Base-by-base conservation (phyloP, 2,113 vertebrate genomes). In the Odontesthes bonariensis region DNA sequence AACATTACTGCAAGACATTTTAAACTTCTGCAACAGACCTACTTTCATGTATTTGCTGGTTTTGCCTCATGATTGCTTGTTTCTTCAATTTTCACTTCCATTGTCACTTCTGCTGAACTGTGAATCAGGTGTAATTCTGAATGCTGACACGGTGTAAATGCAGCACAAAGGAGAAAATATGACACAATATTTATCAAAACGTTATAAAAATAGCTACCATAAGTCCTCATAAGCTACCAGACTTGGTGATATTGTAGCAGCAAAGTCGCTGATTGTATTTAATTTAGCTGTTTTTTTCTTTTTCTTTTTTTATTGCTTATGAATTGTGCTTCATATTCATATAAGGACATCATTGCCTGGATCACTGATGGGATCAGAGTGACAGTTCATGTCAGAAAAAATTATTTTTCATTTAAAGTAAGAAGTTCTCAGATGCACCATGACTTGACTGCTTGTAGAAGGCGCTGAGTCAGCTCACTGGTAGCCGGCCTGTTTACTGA, bases 401-500 rank as follows among this genome's bases (percentile, higher is more conserved):
- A 46, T 32, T n/a, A n/a, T 1, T 32, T 23, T 44, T 27, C 1
- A 27, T 27, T 27, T 27, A 27, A 27, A 55, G 65, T 31, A 3
- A 56, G 44, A 42, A 31, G 19, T 54, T 40, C 22, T 44, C 8
- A 6, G 35, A 27, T 8, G 5, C 3, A 20, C 0, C 22, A 22
- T 11, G 27, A 58, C 44, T 52, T 31, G 42, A 57, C 22, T 22
- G 56, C 51, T 0, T 32, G 49, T 14, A 10, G 20, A n/a, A 70
- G 58, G 55, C 27, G 71, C 57, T 46, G 71, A 75, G 67, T 76
- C 31, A 5, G 38, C 6, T 31, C 40, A 46, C 47, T 42, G 22
- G 59, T 55, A 1, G 72, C 42, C 53, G 9, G 65, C 10, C 47
- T 19, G 66, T 77, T 87, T 56, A 58, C 73, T 69, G 80, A 69